Conservation (phyloP, 2,113 vertebrate species). For the Hydrochoerus hydrochaeris region DNA sequence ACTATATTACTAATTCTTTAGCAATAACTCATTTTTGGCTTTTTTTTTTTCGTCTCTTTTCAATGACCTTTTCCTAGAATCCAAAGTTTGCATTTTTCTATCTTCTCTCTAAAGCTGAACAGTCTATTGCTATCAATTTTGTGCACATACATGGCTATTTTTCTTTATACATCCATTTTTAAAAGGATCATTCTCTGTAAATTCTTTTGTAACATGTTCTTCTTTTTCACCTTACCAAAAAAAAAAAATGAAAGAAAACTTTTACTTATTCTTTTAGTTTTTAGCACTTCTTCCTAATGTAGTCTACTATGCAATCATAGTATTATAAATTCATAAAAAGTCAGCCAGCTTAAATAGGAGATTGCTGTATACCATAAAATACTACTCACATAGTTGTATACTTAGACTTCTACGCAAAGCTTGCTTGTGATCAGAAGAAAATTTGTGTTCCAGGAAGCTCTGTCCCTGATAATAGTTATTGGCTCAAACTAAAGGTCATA, state of each 20-base stretch:
- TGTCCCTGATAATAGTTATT: conserved; percentile 24
- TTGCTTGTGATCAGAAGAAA: conserved; percentile 53
- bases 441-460: conserved; percentile 51
- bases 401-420: not conserved
- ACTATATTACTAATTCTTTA: not conserved
- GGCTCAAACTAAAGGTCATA: conserved; percentile 39
- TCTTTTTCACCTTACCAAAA: not conserved
- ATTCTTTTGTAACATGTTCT: not conserved
- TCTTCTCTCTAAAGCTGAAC: not conserved
- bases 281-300: not conserved
- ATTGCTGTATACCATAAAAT: not conserved
- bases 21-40: not conserved
- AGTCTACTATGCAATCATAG: not conserved
- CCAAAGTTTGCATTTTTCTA: not conserved
- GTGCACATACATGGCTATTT: not conserved
- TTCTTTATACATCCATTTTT: not conserved
- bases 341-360: not conserved
- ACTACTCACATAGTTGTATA: not conserved
- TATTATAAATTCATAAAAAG: conserved; percentile 29
- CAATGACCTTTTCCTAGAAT: conserved; percentile 25
- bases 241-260: conserved; percentile 45
- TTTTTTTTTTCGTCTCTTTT: conserved; percentile 39
- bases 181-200: not conserved
- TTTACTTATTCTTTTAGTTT: not conserved
- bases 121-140: not conserved